Conservation (phyloP, 2,888 invertebrate genomes). For the Mechanitis messenoides region DNA sequence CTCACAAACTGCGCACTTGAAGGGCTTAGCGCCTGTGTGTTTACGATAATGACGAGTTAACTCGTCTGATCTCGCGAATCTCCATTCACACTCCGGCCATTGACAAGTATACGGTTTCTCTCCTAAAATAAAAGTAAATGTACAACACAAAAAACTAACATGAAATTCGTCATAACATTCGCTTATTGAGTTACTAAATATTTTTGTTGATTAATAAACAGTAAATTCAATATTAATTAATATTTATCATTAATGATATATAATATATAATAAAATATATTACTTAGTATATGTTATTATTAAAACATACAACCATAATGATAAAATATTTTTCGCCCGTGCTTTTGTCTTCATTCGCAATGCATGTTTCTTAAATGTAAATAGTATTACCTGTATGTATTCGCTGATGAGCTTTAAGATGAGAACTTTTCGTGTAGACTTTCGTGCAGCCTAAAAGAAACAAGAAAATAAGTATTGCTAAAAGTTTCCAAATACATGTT, state of each 20-base stretch:
- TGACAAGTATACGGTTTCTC: slow-evolving; percentile 99
- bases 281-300: too few relatives aligned
- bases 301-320: too few relatives aligned
- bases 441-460: slow-evolving; percentile 90
- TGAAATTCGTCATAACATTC: slow-evolving; percentile 7
- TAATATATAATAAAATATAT: too few relatives aligned
- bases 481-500: too few relatives aligned
- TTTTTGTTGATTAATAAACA: neutral
- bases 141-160: slow-evolving; percentile 1
- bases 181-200: slow-evolving; percentile 1
- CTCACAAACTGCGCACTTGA: slow-evolving; percentile 96
- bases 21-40: slow-evolving; percentile 97
- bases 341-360: slow-evolving; percentile 22
- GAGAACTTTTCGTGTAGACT: slow-evolving; percentile 98
- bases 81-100: slow-evolving; percentile 99
- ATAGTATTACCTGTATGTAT: slow-evolving; percentile 93
- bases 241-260: too few relatives aligned
- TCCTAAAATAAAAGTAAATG: slow-evolving; percentile 77
- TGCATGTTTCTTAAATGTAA: slow-evolving; percentile 12
- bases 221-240: too few relatives aligned
- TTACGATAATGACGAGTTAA: slow-evolving; percentile 97
- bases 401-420: slow-evolving; percentile 97
- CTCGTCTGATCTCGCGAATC: slow-evolving; percentile 97
- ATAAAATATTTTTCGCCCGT: slow-evolving; percentile 15
- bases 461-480: neutral